phyloP scores from a whole-genome alignment of 2,797 vertebrate species.

The Hylomyscus alleni region DNA sequence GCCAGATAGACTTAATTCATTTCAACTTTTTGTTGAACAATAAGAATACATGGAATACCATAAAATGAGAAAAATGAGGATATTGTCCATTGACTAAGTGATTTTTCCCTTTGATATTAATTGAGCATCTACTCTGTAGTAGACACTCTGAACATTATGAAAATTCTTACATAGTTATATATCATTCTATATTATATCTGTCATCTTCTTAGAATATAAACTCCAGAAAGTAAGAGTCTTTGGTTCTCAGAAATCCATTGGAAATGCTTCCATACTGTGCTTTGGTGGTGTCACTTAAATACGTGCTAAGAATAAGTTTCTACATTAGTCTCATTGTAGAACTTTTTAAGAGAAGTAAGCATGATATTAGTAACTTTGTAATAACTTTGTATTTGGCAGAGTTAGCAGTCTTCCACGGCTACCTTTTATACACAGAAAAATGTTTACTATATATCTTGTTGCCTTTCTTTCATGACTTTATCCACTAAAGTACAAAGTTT shows the following conservation, averaged over 20 bases:
- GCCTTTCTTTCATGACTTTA: background rate
- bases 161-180: background rate
- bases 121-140: background rate
- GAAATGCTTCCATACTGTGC: background rate
- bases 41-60: background rate
- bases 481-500: background rate
- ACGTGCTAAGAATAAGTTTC: background rate
- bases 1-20: background rate
- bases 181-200: background rate
- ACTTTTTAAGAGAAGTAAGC: background rate
- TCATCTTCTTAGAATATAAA: background rate
- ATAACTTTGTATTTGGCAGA: background rate
- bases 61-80: background rate
- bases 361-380: background rate
- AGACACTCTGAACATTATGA: background rate
- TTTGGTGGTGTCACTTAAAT: background rate
- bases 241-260: background rate
- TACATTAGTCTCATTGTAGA: background rate
- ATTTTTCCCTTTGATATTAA: background rate
- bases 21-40: slow-evolving; percentile 12
- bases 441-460: background rate
- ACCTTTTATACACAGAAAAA: background rate
- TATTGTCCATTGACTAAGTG: background rate
- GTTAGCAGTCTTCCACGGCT: background rate
- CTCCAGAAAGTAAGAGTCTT: background rate